Conservation (phyloP, 2,888 invertebrate genomes). For the Agonopterix heracliana region DNA sequence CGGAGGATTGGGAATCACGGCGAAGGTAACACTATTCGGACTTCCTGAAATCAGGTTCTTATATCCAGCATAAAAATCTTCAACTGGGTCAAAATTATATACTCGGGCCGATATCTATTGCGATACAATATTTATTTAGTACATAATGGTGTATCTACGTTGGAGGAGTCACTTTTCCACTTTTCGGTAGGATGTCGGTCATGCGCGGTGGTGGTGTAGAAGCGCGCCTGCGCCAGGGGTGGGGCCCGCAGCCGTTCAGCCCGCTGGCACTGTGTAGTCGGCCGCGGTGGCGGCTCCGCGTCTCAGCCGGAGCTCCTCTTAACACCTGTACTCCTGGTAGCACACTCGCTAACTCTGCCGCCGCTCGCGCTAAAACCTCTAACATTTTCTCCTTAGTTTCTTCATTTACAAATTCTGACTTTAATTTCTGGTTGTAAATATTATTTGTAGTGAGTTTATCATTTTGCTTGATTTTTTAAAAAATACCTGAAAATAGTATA, state of each 20-base stretch:
- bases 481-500: slow-evolving; percentile 5
- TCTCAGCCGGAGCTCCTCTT: slow-evolving; percentile 15
- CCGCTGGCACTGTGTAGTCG: slow-evolving; percentile 67
- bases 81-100: slow-evolving; percentile 57
- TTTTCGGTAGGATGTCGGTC: slow-evolving; percentile 72
- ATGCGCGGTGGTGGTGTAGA: slow-evolving; percentile 50
- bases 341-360: slow-evolving; percentile 51
- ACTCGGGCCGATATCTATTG: slow-evolving; percentile 49
- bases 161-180: slow-evolving; percentile 75
- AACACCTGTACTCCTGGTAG: slow-evolving; percentile 30
- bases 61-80: slow-evolving; percentile 39
- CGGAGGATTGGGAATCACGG: background rate
- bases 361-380: slow-evolving; percentile 50
- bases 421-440: slow-evolving; percentile 35
- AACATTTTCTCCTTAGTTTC: slow-evolving; percentile 43
- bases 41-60: slow-evolving; percentile 11
- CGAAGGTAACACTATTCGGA: background rate
- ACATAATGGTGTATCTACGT: slow-evolving; percentile 70
- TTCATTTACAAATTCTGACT: slow-evolving; percentile 37
- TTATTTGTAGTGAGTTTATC: slow-evolving; percentile 49
- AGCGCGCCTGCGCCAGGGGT: slow-evolving; percentile 69
- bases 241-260: slow-evolving; percentile 61
- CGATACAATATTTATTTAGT: slow-evolving; percentile 72
- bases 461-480: slow-evolving; percentile 36
- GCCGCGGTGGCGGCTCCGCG: slow-evolving; percentile 66